phyloP scores from a whole-genome alignment of 37 sponge, comb jelly and placozoan genomes.

The Amphimedon queenslandica region DNA sequence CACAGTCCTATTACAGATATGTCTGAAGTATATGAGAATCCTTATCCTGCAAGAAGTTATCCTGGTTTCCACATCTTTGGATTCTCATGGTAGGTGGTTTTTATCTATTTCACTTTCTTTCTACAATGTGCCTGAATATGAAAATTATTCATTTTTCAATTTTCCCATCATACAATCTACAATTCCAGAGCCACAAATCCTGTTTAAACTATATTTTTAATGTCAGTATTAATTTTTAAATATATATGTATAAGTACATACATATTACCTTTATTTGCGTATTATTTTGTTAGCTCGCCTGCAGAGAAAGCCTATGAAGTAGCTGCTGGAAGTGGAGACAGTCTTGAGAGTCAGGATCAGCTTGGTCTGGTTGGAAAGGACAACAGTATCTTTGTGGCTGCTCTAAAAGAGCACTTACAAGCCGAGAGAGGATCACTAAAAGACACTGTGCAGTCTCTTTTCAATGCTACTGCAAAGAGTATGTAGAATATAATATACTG shows the following conservation, averaged over 20 bases:
- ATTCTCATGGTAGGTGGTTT: conserved; percentile 57
- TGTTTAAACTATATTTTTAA: too few relatives aligned
- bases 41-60: conserved; percentile 12
- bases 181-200: too few relatives aligned
- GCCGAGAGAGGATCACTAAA: conserved; percentile 15
- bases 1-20: not conserved
- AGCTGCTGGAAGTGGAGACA: not conserved
- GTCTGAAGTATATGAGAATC: not conserved
- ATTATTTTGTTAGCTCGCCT: conserved; percentile 31
- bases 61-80: conserved; percentile 43
- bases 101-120: too few relatives aligned
- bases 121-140: too few relatives aligned
- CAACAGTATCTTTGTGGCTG: conserved; percentile 76
- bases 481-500: not conserved
- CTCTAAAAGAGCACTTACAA: conserved; percentile 52
- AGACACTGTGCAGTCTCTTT: conserved; percentile 38
- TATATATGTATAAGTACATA: too few relatives aligned
- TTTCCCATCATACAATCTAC: too few relatives aligned
- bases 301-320: conserved; percentile 66
- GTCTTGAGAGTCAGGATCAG: not conserved
- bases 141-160: too few relatives aligned
- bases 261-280: too few relatives aligned
- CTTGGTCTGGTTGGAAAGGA: conserved; percentile 13
- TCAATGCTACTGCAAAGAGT: conserved; percentile 47
- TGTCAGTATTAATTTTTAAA: too few relatives aligned